phyloP scores from a whole-genome alignment of 2,113 vertebrate species.

The Eleginops maclovinus region DNA sequence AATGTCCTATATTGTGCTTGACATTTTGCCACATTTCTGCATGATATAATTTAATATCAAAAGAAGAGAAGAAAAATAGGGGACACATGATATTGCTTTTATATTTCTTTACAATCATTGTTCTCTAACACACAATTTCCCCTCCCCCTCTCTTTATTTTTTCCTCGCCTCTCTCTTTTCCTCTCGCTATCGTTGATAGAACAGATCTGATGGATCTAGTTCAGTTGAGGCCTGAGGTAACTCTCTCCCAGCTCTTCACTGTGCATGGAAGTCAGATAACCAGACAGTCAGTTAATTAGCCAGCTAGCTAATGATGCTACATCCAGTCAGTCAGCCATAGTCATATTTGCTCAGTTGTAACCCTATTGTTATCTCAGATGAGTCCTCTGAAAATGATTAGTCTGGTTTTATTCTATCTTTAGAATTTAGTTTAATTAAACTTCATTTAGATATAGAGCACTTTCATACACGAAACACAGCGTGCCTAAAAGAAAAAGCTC shows the following conservation, averaged over 20 bases:
- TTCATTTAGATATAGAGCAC: too few relatives aligned
- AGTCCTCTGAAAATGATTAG: too few relatives aligned
- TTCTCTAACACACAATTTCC: background rate
- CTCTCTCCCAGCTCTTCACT: constrained; percentile 21
- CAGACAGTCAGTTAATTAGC: background rate
- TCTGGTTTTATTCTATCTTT: background rate
- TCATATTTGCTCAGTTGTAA: too few relatives aligned
- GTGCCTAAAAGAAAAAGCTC: too few relatives aligned
- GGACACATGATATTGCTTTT: background rate
- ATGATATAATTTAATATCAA: too few relatives aligned
- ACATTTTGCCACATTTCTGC: too few relatives aligned
- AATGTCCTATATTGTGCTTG: too few relatives aligned
- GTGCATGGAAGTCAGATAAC: constrained; percentile 1
- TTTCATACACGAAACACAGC: too few relatives aligned
- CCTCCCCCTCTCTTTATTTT: background rate
- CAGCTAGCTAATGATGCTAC: background rate
- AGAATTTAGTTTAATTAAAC: too few relatives aligned
- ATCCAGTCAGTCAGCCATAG: constrained; percentile 20
- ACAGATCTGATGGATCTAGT: constrained; percentile 79
- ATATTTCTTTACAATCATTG: background rate
- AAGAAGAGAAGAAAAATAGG: too few relatives aligned
- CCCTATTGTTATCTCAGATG: background rate
- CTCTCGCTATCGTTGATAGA: constrained; percentile 63
- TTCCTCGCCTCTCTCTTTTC: background rate
- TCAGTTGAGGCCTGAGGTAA: constrained; percentile 69